phyloP scores from a whole-genome alignment of 1,140 invertebrate genomes.

The Lanistes nyassanus region DNA sequence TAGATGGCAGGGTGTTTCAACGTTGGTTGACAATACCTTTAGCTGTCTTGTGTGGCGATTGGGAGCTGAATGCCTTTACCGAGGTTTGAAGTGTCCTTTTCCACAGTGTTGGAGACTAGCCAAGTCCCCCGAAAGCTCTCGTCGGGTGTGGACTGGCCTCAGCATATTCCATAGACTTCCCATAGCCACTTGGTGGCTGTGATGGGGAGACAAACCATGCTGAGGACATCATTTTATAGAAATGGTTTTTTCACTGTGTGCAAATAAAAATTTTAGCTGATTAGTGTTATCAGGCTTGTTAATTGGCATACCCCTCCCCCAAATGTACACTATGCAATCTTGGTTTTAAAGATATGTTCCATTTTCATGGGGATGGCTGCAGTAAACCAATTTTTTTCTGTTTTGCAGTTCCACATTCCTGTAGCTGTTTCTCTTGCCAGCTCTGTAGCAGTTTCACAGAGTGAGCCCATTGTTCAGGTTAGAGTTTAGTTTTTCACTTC shows the following conservation, averaged over 20 bases:
- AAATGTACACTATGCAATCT: no score
- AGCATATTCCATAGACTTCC: conserved; percentile 17
- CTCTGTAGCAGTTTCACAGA: conserved; percentile 76
- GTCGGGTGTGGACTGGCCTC: not conserved
- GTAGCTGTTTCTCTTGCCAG: conserved; percentile 82
- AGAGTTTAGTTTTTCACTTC: not conserved
- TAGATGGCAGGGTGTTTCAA: no score
- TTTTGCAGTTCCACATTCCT: conserved; percentile 73
- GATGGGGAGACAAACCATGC: not conserved
- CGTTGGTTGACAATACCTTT: not conserved
- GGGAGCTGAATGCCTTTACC: not conserved
- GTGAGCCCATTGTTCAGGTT: conserved; percentile 76
- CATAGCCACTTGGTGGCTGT: not conserved
- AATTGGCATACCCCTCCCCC: no score
- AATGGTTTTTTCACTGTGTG: no score
- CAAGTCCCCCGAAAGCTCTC: no score
- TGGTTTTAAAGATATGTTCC: not conserved
- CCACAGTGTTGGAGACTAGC: no score
- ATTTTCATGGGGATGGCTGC: not conserved
- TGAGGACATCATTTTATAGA: no score
- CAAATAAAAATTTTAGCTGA: not conserved
- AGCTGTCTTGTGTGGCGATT: not conserved
- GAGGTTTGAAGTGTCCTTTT: no score
- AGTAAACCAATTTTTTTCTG: not conserved
- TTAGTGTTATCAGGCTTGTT: no score